Evolutionary conservation across 2,888 invertebrate species (phyloP).

Genomic region (Pycnomerus fuliginosus): DNA sequence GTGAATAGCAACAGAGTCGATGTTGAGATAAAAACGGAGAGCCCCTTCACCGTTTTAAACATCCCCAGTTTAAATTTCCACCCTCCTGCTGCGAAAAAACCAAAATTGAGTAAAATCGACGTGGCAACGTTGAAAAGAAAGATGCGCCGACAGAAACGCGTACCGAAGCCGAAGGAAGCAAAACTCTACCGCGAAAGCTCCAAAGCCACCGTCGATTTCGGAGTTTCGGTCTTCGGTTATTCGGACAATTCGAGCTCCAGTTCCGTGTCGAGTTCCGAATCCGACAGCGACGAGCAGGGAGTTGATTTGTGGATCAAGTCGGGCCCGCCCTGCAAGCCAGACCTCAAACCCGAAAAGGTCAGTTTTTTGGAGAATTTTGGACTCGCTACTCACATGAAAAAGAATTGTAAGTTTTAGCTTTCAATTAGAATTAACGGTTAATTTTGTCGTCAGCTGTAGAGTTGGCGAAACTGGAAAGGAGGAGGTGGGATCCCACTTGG

Average conservation of each 20-base stretch:
- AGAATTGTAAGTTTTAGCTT: slow-evolving; percentile 58
- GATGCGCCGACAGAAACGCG: slow-evolving; percentile 12
- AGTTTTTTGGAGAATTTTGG: slow-evolving; percentile 64
- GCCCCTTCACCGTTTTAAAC: slow-evolving; percentile 45
- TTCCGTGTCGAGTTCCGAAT: slow-evolving; percentile 56
- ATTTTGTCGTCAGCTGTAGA: slow-evolving; percentile 54
- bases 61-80: slow-evolving; percentile 43
- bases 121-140: slow-evolving; percentile 47
- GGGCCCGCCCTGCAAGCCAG: slow-evolving; percentile 56
- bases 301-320: slow-evolving; percentile 58
- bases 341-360: slow-evolving; percentile 57
- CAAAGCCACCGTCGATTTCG: slow-evolving; percentile 37
- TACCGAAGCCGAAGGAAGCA: slow-evolving; percentile 8
- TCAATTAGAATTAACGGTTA: not conserved
- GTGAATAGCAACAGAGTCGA: slow-evolving; percentile 17
- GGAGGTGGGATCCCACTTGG: slow-evolving; percentile 52
- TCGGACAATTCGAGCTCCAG: slow-evolving; percentile 51
- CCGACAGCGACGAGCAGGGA: slow-evolving; percentile 48
- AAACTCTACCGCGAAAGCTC: slow-evolving; percentile 4
- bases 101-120: slow-evolving; percentile 51
- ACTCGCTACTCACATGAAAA: slow-evolving; percentile 61
- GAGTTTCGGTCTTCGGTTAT: slow-evolving; percentile 44
- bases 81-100: slow-evolving; percentile 37
- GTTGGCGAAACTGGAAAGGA: slow-evolving; percentile 61
- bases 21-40: slow-evolving; percentile 11